phyloP scores from a whole-genome alignment of 2,888 invertebrate species.

The Ganaspis brasiliensis region DNA sequence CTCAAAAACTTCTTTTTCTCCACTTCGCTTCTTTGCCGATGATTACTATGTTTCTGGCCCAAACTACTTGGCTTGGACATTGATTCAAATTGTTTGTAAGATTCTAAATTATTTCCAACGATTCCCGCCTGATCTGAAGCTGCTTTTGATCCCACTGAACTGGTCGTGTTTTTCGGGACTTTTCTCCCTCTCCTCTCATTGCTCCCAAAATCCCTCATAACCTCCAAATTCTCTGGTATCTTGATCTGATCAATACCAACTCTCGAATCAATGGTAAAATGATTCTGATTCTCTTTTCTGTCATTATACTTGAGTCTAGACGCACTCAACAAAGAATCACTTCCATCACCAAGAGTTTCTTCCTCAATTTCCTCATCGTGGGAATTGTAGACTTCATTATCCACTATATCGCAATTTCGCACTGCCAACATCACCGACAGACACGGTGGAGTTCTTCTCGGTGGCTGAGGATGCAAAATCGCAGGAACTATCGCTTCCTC shows the following conservation, averaged over 20 bases:
- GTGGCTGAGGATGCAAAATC: slow-evolving; percentile 91
- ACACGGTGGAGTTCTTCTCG: slow-evolving; percentile 84
- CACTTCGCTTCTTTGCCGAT: slow-evolving; percentile 68
- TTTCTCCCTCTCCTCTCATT: slow-evolving; percentile 36
- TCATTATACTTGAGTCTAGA: slow-evolving; percentile 80
- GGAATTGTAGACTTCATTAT: slow-evolving; percentile 83
- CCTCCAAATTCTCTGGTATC: neutral
- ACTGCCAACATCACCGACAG: slow-evolving; percentile 72
- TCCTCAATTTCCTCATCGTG: slow-evolving; percentile 83
- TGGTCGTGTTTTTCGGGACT: slow-evolving; percentile 42
- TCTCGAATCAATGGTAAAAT: slow-evolving; percentile 61
- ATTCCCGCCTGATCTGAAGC: slow-evolving; percentile 17
- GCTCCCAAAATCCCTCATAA: neutral
- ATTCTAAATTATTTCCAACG: slow-evolving; percentile 50
- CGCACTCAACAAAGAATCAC: slow-evolving; percentile 87
- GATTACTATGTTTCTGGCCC: slow-evolving; percentile 62
- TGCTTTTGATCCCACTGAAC: slow-evolving; percentile 4
- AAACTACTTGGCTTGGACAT: slow-evolving; percentile 32
- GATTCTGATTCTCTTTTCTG: slow-evolving; percentile 48
- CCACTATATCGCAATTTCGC: slow-evolving; percentile 75
- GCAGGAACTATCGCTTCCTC: slow-evolving; percentile 89
- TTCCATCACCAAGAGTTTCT: slow-evolving; percentile 81
- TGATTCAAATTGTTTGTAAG: slow-evolving; percentile 61
- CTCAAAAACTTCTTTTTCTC: slow-evolving; percentile 73
- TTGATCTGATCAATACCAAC: slow-evolving; percentile 12